Evolutionary conservation across 1,140 invertebrate species (phyloP).

Genomic region (Microplitis demolitor): DNA sequence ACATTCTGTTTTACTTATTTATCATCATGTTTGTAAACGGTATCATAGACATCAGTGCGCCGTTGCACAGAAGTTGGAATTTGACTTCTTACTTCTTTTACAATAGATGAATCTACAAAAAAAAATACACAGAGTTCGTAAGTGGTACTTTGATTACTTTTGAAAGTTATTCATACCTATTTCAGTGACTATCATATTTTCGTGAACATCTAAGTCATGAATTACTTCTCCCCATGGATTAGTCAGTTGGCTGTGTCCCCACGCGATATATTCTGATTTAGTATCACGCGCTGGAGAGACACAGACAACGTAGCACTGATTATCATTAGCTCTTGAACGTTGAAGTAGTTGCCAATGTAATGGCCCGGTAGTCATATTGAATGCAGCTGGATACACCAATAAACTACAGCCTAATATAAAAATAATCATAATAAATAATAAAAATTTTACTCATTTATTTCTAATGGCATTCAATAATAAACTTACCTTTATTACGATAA

Average conservation of each 20-base stretch:
- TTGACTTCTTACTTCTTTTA: conserved; percentile 78
- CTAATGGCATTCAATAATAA: too few species aligned
- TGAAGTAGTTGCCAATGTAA: conserved; percentile 89
- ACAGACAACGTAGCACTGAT: conserved; percentile 79
- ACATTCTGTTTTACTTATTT: neutral
- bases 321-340: conserved; percentile 82
- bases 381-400: conserved; percentile 90
- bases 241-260: conserved; percentile 85
- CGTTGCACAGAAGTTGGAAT: conserved; percentile 80
- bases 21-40: conserved; percentile 50
- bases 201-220: conserved; percentile 70
- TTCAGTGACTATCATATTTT: conserved; percentile 76
- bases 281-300: conserved; percentile 79
- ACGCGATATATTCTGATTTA: conserved; percentile 80
- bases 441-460: conserved; percentile 38
- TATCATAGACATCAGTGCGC: conserved; percentile 81
- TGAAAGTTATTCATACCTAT: conserved; percentile 65
- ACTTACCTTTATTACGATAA: conserved; percentile 75
- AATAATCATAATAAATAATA: conserved; percentile 32
- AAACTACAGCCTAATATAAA: conserved; percentile 75
- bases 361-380: conserved; percentile 95
- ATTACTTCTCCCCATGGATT: conserved; percentile 88
- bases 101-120: conserved; percentile 71
- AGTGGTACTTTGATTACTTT: neutral
- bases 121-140: conserved; percentile 20